Evolutionary conservation across 2,888 invertebrate species (phyloP), one percentile per base, ranked within the genome.

Genomic region (Ichneumoninae sp.): DNA sequence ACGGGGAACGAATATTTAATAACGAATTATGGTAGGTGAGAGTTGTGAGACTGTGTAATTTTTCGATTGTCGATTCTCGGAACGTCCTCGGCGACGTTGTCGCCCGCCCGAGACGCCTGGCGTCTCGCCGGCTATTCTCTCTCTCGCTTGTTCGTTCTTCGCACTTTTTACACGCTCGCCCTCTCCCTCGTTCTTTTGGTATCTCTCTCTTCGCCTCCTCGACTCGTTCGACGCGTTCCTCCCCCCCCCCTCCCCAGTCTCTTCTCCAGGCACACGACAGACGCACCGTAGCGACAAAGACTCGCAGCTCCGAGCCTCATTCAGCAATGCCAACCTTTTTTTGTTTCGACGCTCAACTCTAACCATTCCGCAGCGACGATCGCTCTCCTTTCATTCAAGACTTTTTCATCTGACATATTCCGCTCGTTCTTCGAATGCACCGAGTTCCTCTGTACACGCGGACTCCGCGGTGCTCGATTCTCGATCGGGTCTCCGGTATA

Each of bases 61-160:
- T 63, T 83, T 83, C 83, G 82, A 85, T 88, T 83, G 78, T 83
- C 83, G 65, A 87, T 85, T 85, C 85, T 69, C 54, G 65, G 54
- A 73, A 69, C 80, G 85, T 83, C 66, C 36, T 57, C 78, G 73
- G 73, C 79, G 33, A 79, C 81, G 50, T 52, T 60, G 60, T 73
- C 71, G 47, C 60, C 60, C 30, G 30, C 8, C n/a, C 30, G 13
- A 66, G 71, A 80, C 80, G 80, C 71, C 68, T 63, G 80, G 65
- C 83, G 69, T 75, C 79, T 57, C 57, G 57, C 44, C 65, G 44
- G 54, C 65, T 65, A 54, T 74, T 69, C 33, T 65, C 54, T 33
- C 33, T 75, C 40, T 33, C 68, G 30, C 40, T 40, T 2, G 40
- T 40, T 40, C 40, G 30, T 60, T 26, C 50, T 40, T 44, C 65